A percentile compares a stretch with the other conserved stretches of the same genome.
These are phyloP conservation scores for Palythoa heliodiscus DNA, from an alignment of 92 coral and sea anemone species.

Conservation along the genomic window DNA sequence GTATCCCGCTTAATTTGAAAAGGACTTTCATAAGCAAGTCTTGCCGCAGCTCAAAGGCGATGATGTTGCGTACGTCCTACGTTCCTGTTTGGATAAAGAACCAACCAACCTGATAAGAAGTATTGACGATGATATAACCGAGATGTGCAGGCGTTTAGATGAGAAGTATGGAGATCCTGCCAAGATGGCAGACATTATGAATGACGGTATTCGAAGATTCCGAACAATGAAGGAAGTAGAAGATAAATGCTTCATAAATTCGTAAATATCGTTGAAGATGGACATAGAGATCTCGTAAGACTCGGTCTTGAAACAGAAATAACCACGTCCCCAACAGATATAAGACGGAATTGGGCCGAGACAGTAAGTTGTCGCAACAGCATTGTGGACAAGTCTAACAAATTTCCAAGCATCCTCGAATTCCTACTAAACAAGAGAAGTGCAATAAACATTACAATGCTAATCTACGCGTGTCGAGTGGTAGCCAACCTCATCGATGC, in stretches of 20 bases:
- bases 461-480: too few species aligned
- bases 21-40: neutral
- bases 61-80: conserved; percentile 45
- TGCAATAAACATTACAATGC: conserved; percentile 43
- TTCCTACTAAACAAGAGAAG: conserved; percentile 48
- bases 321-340: conserved; percentile 52
- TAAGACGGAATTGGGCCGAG: conserved; percentile 56
- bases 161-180: conserved; percentile 31
- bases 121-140: conserved; percentile 50
- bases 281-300: conserved; percentile 57
- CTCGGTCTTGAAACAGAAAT: conserved; percentile 38
- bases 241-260: conserved; percentile 45
- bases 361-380: conserved; percentile 33
- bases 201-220: conserved; percentile 28
- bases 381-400: conserved; percentile 56
- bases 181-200: conserved; percentile 39
- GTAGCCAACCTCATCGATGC: neutral
- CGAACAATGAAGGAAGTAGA: conserved; percentile 58
- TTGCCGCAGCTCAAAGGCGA: conserved; percentile 27
- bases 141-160: conserved; percentile 58
- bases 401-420: conserved; percentile 53
- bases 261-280: conserved; percentile 53
- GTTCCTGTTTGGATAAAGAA: conserved; percentile 55
- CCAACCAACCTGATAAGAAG: conserved; percentile 42
- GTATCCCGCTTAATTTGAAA: too few species aligned